Base-by-base conservation (phyloP, 2,888 invertebrate species). In the Polymixis lichenea region DNA sequence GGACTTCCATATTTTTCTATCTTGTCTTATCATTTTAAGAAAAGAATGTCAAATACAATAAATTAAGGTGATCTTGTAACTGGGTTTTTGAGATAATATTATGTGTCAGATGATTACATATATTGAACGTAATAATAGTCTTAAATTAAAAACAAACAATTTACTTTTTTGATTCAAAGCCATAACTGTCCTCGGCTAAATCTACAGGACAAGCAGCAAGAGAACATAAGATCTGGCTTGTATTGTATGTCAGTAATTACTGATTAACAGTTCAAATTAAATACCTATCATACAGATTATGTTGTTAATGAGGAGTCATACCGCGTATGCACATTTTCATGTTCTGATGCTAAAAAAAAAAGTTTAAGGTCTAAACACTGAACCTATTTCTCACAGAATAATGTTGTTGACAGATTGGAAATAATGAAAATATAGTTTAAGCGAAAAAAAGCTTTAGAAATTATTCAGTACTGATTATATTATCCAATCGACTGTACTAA, bases 161-260 rank as follows among this genome's bases (percentile, higher is more conserved):
- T 17, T 13, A 17, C 4, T 11, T 9, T 25, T 22, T 43, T 53
- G 4, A 32, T 58, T n/a, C 77, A 7, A 25, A 53, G 28, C 11
- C 15, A 17, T 53, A 43, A 43, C 28, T n/a, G 53, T 25, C 1
- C 9, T 22, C 5, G 0, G 32, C 15, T 32, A 46, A 53, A 28
- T 28, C 0, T 19, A n/a, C n/a, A 28, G 15, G 25, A 53, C 32
- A 43, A 75, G 17, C 17, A 55, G 19, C 3, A 46, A 65, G n/a
- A 17, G 22, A 32, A 46, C 5, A 11, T 65, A 22, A 61, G 53
- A n/a, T 77, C 32, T 28, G 19, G 1, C n/a, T n/a, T 28, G 0
- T 78, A 28, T 15, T 28, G 0, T 78, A n/a, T 15, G 5, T 28
- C 15, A 58, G 9, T n/a, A 3, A 78, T 56, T 32, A 75, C n/a